Evolutionary conservation across 2,888 invertebrate genomes (phyloP).

Genomic region (Drosophila villosipedis): DNA sequence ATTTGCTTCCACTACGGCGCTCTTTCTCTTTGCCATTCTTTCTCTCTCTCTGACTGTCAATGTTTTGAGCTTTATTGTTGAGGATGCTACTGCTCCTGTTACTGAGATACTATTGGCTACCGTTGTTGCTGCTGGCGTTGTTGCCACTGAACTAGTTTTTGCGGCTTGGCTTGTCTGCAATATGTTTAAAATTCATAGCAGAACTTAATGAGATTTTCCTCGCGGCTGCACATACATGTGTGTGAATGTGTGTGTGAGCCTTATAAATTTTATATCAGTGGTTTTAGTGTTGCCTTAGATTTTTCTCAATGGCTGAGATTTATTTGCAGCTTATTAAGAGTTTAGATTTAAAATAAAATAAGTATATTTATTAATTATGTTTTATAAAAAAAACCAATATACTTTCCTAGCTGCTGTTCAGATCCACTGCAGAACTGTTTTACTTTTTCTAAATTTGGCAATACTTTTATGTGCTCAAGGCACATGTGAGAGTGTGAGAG

Average conservation of each 20-base stretch:
- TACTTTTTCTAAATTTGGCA: not conserved
- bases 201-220: conserved; percentile 74
- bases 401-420: conserved; percentile 5
- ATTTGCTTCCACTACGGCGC: conserved; percentile 2
- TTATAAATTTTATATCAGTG: conserved; percentile 64
- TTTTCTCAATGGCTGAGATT: conserved; percentile 48
- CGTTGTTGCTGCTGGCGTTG: conserved; percentile 32
- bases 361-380: not conserved
- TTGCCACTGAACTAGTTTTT: conserved; percentile 68
- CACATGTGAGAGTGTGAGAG: conserved; percentile 2
- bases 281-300: conserved; percentile 54
- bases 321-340: not conserved
- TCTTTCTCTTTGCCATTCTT: not conserved
- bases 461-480: conserved; percentile 7
- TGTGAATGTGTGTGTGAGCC: conserved; percentile 16
- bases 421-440: conserved; percentile 7
- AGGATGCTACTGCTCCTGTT: conserved; percentile 53
- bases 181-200: conserved; percentile 80
- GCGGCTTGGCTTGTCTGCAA: conserved; percentile 56
- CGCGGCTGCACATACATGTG: conserved; percentile 28
- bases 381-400: not conserved
- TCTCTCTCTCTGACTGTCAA: conserved; percentile 4
- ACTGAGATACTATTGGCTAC: conserved; percentile 64
- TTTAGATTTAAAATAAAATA: not conserved
- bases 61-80: conserved; percentile 33